A percentile compares a stretch with the other conserved stretches of the same genome.
Evolutionary conservation across 1,140 invertebrate species (phyloP).

Genomic region (Platyscapa corneri): DNA sequence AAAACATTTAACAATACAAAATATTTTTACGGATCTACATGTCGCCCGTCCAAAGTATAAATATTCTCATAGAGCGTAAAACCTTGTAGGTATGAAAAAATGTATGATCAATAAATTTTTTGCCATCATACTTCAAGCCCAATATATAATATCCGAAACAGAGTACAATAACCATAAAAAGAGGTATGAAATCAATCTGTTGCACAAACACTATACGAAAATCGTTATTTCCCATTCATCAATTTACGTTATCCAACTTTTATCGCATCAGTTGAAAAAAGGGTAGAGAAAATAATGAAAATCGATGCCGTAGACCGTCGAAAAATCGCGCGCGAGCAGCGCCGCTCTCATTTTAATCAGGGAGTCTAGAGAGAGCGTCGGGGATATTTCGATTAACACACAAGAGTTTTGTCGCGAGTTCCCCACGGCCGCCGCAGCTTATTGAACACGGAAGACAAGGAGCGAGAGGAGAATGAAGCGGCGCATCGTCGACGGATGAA

Average conservation of each 20-base stretch:
- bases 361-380: background rate
- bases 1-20: background rate
- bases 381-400: conserved; percentile 47
- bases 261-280: background rate
- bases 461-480: conserved; percentile 7
- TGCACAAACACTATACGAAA: conserved; percentile 8
- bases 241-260: conserved; percentile 24
- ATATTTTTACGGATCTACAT: background rate
- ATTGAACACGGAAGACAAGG: conserved; percentile 15
- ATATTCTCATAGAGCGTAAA: background rate
- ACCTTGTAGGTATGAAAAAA: conserved; percentile 1
- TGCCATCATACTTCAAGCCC: conserved; percentile 13
- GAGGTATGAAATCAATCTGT: conserved; percentile 22
- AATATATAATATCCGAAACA: conserved; percentile 22
- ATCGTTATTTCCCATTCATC: conserved; percentile 33
- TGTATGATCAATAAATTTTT: conserved; percentile 13
- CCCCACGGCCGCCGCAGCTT: conserved; percentile 14
- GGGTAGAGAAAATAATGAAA: background rate
- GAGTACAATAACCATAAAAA: conserved; percentile 4
- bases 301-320: background rate
- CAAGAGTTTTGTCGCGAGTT: conserved; percentile 39
- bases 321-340: background rate
- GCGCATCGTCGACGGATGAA: background rate
- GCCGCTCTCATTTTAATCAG: conserved; percentile 44
- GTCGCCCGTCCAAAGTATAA: background rate